These are phyloP conservation scores for Aphidius ervi DNA, from an alignment of 1,140 invertebrate species.

Conservation along the genomic window DNA sequence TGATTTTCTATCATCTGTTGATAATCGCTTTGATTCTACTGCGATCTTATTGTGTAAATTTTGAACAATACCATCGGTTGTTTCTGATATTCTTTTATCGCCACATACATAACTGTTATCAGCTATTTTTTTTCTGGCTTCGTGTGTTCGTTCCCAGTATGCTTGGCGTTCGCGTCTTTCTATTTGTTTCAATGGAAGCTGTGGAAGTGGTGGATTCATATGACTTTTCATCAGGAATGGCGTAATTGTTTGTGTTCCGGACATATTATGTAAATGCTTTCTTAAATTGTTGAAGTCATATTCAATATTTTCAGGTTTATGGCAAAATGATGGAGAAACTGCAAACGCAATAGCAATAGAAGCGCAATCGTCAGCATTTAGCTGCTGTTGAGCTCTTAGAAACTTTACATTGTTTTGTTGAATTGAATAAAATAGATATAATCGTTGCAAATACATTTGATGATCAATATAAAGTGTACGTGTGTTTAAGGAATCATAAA, in stretches of 20 bases:
- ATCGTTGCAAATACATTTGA: slow-evolving; percentile 15
- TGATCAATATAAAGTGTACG: no score
- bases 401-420: slow-evolving; percentile 12
- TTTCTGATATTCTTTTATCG: no score
- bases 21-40: no score
- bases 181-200: neutral
- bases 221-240: neutral
- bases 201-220: neutral
- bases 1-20: no score
- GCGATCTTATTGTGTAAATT: no score
- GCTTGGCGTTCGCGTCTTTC: neutral
- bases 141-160: neutral
- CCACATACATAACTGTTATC: no score
- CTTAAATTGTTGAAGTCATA: neutral
- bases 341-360: slow-evolving; percentile 25
- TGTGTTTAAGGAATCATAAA: slow-evolving; percentile 23
- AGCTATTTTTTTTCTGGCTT: neutral
- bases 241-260: neutral
- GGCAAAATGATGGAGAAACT: slow-evolving; percentile 7
- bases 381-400: slow-evolving; percentile 19
- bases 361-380: slow-evolving; percentile 18
- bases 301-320: slow-evolving; percentile 10
- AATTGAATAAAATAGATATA: slow-evolving; percentile 17
- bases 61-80: no score
- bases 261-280: neutral